Evolutionary conservation across 2,888 invertebrate genomes (phyloP).

Genomic region (Nesidiocoris tenuis): DNA sequence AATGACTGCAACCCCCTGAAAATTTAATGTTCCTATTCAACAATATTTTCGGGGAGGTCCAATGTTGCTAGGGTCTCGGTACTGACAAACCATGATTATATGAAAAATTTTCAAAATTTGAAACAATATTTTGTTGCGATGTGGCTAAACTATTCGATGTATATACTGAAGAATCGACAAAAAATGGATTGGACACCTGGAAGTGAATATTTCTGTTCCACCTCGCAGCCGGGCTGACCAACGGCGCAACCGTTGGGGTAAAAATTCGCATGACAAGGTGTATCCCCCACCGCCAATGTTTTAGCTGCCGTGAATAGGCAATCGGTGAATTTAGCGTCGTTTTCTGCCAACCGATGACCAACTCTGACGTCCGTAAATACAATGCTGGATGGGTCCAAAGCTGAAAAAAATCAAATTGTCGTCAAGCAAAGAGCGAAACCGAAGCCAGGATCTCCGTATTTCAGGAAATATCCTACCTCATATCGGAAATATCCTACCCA

Average conservation of each 20-base stretch:
- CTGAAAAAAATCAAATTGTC: not conserved
- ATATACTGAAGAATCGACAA: too few species aligned
- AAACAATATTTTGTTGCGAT: too few species aligned
- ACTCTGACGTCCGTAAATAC: not conserved
- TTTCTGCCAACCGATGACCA: not conserved
- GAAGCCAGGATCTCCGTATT: not conserved
- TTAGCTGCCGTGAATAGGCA: slow-evolving; percentile 8
- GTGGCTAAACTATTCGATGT: too few species aligned
- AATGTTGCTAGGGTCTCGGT: too few species aligned
- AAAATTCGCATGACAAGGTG: slow-evolving; percentile 15
- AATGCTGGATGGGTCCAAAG: slow-evolving; percentile 10
- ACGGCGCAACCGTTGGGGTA: slow-evolving; percentile 13
- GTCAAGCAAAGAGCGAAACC: not conserved
- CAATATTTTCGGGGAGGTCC: too few species aligned
- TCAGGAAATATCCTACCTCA: not conserved
- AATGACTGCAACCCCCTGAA: slow-evolving; percentile 25
- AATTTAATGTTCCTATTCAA: too few species aligned
- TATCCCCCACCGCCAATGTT: not conserved
- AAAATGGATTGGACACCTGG: too few species aligned
- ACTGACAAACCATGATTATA: too few species aligned
- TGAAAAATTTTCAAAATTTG: too few species aligned
- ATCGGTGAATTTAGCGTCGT: slow-evolving; percentile 14
- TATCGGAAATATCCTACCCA: too few species aligned
- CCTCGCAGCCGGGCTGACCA: slow-evolving; percentile 9
- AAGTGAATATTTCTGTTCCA: too few species aligned